These are phyloP conservation scores for Eretmodus cyanostictus DNA, from an alignment of 2,113 vertebrate species.

Conservation along the genomic window DNA sequence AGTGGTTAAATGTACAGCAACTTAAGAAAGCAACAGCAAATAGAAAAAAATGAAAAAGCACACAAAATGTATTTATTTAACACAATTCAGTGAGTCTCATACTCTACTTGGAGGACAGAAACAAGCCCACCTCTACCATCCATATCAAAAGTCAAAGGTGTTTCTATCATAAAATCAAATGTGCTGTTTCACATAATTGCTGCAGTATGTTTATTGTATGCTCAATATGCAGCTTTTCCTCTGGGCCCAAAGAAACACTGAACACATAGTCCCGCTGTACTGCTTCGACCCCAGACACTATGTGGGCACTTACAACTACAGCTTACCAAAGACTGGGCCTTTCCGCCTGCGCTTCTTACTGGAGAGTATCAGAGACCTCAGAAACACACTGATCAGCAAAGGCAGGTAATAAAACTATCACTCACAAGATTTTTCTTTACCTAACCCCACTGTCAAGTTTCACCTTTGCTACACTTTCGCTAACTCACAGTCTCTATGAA, in stretches of 20 bases:
- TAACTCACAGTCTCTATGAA: neutral
- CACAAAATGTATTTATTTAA: neutral
- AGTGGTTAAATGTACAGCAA: neutral
- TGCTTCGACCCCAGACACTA: slow-evolving; percentile 80
- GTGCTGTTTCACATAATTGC: neutral
- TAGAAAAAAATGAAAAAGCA: neutral
- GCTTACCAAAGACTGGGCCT: slow-evolving; percentile 73
- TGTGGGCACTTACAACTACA: slow-evolving; percentile 63
- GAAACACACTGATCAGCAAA: slow-evolving; percentile 60
- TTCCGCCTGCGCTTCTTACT: slow-evolving; percentile 74
- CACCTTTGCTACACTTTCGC: neutral
- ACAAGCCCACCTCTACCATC: neutral
- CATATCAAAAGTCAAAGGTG: neutral
- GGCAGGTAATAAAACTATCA: slow-evolving; percentile 66
- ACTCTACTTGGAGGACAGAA: neutral
- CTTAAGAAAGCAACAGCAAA: neutral
- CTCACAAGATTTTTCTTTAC: neutral
- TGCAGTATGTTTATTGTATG: neutral
- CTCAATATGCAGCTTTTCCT: slow-evolving; percentile 64
- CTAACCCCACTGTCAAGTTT: neutral
- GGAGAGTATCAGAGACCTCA: slow-evolving; percentile 74
- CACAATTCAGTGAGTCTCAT: neutral
- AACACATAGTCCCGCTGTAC: slow-evolving; percentile 76
- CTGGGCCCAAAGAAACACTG: slow-evolving; percentile 74
- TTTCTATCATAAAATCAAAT: neutral